Evolutionary conservation across 2,797 vertebrate genomes (phyloP).

Genomic region (Perodicticus potto): DNA sequence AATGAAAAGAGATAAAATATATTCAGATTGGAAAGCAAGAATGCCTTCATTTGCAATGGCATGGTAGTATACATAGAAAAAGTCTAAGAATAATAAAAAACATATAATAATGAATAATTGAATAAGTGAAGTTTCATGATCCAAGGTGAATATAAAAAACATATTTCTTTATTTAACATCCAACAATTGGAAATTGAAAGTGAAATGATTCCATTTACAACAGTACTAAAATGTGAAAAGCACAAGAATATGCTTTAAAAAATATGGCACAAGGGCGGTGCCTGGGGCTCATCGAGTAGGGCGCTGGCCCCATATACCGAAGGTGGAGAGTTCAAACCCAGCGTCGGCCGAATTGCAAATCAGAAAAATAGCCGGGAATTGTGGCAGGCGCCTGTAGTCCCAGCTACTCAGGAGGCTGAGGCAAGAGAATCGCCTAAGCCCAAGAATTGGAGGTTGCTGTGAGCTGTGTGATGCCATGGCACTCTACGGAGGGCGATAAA

Average conservation of each 20-base stretch:
- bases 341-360: no score
- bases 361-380: no score
- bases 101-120: neutral
- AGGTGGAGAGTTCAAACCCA: no score
- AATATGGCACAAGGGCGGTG: neutral
- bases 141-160: neutral
- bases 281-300: no score
- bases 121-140: neutral
- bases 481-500: no score
- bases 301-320: no score
- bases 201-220: neutral
- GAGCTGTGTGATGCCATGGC: no score
- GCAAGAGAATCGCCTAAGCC: no score
- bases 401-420: no score
- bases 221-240: conserved; percentile 23
- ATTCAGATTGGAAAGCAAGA: neutral
- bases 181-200: neutral
- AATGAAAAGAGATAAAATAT: neutral
- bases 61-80: neutral
- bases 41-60: neutral
- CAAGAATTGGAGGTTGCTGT: no score
- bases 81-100: neutral
- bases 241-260: neutral
- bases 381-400: no score
- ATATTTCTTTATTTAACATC: neutral